Conservation (phyloP, 2,888 invertebrate genomes). For the Epirrhoe alternata region DNA sequence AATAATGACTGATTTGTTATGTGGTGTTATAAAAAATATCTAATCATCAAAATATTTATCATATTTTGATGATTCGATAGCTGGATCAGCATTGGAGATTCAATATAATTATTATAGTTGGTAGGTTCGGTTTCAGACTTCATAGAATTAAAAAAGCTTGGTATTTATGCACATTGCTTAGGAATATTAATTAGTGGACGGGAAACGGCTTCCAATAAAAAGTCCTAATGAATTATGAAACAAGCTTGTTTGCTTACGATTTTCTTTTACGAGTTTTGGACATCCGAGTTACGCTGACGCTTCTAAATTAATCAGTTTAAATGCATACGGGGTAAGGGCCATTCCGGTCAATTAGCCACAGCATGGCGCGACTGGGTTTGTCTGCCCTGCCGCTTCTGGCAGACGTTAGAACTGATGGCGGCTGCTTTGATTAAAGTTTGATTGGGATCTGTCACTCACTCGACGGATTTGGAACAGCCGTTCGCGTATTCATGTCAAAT, state of each 20-base stretch:
- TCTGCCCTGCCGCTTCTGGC: constrained; percentile 53
- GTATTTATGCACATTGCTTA: background rate
- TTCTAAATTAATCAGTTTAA: constrained; percentile 51
- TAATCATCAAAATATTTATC: no score
- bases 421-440: constrained; percentile 81
- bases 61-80: no score
- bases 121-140: background rate
- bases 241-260: constrained; percentile 25
- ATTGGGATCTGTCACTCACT: constrained; percentile 76
- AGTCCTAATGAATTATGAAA: constrained; percentile 26
- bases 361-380: constrained; percentile 58
- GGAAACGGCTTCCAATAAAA: constrained; percentile 22
- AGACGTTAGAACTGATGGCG: constrained; percentile 65
- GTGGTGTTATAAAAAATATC: no score
- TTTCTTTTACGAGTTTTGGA: constrained; percentile 31
- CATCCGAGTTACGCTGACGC: constrained; percentile 48
- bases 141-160: background rate
- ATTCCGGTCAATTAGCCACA: constrained; percentile 80
- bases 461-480: constrained; percentile 56
- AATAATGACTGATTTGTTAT: no score
- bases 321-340: constrained; percentile 53
- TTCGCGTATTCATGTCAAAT: constrained; percentile 62
- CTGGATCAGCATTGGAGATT: background rate
- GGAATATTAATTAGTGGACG: background rate
- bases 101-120: background rate